Conservation (phyloP, 2,888 invertebrate species). For the Hedychridium roseum region DNA sequence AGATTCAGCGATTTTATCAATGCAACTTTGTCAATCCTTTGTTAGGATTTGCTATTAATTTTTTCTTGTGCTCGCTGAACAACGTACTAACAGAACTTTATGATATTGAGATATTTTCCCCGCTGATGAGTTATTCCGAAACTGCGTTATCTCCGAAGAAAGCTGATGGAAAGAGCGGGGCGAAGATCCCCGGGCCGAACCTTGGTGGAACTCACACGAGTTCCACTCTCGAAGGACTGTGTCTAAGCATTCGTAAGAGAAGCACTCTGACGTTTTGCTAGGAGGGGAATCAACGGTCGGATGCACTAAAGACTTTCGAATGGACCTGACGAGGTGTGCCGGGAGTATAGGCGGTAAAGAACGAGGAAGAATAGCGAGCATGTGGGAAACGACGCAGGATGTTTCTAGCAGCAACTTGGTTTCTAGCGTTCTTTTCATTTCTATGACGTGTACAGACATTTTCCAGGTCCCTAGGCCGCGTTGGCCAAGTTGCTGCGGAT, state of each 20-base stretch:
- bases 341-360: constrained; percentile 23
- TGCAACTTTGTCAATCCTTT: too few relatives aligned
- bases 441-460: too few relatives aligned
- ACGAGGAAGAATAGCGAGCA: constrained; percentile 35
- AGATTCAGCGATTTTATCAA: too few relatives aligned
- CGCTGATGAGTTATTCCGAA: not conserved
- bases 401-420: constrained; percentile 41
- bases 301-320: constrained; percentile 15
- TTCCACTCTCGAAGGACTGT: constrained; percentile 5
- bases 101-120: not conserved
- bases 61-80: not conserved
- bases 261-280: constrained; percentile 15
- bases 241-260: constrained; percentile 10
- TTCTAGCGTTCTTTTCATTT: not conserved
- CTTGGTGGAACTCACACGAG: constrained; percentile 22
- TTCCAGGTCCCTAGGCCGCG: too few relatives aligned
- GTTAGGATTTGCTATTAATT: not conserved
- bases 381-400: constrained; percentile 30
- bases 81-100: not conserved
- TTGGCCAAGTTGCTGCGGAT: constrained; percentile 37
- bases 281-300: constrained; percentile 15
- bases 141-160: not conserved
- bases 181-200: constrained; percentile 16
- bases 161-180: constrained; percentile 21
- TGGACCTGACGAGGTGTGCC: constrained; percentile 30